phyloP scores from a whole-genome alignment of 23 tunicate species.

The Clavelina lepadiformis region DNA sequence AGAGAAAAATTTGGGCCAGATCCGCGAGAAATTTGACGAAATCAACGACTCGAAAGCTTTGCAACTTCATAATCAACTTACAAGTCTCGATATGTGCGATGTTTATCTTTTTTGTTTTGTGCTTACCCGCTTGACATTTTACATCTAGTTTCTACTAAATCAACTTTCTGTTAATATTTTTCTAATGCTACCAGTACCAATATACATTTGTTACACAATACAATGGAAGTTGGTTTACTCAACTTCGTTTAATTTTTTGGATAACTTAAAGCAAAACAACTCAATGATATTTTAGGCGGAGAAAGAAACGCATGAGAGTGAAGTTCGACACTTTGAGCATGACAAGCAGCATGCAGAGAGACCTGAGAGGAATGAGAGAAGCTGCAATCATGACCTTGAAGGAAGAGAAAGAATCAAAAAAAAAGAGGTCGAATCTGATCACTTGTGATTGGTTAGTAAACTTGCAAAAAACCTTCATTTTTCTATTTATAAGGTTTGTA shows the following conservation, averaged over 20 bases:
- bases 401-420: conserved; percentile 20
- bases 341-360: conserved; percentile 61
- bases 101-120: too few relatives aligned
- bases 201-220: too few relatives aligned
- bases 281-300: conserved; percentile 34
- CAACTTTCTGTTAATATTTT: too few relatives aligned
- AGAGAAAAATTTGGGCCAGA: conserved; percentile 46
- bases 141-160: too few relatives aligned
- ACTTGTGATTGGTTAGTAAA: conserved; percentile 36
- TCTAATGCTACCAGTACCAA: too few relatives aligned
- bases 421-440: conserved; percentile 23
- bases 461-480: background rate
- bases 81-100: conserved; percentile 57
- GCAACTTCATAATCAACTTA: conserved; percentile 65
- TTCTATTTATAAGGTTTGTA: too few relatives aligned
- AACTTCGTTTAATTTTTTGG: too few relatives aligned
- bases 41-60: conserved; percentile 64
- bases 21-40: conserved; percentile 55
- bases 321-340: conserved; percentile 47
- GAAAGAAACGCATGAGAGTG: conserved; percentile 65
- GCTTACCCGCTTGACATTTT: too few relatives aligned
- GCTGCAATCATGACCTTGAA: conserved; percentile 23
- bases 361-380: conserved; percentile 57
- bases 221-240: too few relatives aligned
- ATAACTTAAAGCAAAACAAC: too few relatives aligned